phyloP scores from a whole-genome alignment of 2,888 invertebrate species.

The Acrocyrtus sp. region DNA sequence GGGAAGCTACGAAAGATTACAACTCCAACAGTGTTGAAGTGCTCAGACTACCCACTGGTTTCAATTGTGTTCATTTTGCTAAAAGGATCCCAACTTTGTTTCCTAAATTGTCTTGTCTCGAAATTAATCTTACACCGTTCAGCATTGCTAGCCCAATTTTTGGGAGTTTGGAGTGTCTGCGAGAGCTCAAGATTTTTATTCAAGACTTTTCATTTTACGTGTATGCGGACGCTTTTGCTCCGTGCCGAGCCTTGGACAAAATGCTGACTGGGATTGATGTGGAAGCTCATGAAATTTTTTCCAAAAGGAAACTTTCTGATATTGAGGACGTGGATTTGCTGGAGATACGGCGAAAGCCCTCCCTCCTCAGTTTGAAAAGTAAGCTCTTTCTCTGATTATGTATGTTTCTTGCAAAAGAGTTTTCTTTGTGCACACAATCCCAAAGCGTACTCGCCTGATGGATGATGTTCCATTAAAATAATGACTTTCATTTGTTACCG shows the following conservation, averaged over 20 bases:
- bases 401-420: too few species aligned
- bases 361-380: constrained; percentile 39
- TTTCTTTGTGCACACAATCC: too few species aligned
- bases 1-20: not conserved
- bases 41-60: constrained; percentile 33
- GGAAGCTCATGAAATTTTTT: constrained; percentile 35
- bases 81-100: constrained; percentile 39
- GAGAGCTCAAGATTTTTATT: constrained; percentile 37
- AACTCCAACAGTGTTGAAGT: constrained; percentile 30
- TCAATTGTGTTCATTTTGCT: constrained; percentile 41
- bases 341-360: constrained; percentile 27
- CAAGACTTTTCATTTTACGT: constrained; percentile 43
- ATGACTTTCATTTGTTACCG: too few species aligned
- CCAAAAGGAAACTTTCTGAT: constrained; percentile 28
- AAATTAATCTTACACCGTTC: constrained; percentile 46
- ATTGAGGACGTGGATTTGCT: constrained; percentile 31
- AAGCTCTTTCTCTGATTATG: constrained; percentile 6
- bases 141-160: constrained; percentile 38
- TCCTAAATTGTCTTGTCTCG: constrained; percentile 39
- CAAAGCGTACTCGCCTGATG: too few species aligned
- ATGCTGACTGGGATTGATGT: constrained; percentile 47
- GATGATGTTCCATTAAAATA: too few species aligned
- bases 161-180: constrained; percentile 29
- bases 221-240: constrained; percentile 36
- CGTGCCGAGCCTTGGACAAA: constrained; percentile 38